phyloP scores from a whole-genome alignment of 2,888 invertebrate genomes.

The Amiota minor region DNA sequence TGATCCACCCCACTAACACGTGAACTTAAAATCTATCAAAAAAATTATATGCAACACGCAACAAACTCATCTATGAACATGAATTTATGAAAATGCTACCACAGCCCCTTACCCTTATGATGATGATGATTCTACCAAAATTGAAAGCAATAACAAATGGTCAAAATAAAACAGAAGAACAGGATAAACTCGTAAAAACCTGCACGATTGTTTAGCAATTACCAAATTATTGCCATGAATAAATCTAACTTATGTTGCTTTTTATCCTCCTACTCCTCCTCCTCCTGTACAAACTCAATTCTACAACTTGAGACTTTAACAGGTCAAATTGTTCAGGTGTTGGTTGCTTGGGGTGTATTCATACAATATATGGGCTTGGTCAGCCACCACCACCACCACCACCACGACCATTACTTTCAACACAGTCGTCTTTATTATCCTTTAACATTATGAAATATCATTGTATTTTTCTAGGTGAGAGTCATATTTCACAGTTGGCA shows the following conservation, averaged over 20 bases:
- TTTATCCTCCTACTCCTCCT: too few species aligned
- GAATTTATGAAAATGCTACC: background rate
- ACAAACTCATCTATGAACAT: constrained; percentile 44
- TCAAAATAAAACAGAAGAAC: constrained; percentile 21
- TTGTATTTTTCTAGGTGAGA: constrained; percentile 12
- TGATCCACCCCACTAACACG: too few species aligned
- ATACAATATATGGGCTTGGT: background rate
- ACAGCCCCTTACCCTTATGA: too few species aligned
- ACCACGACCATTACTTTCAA: background rate
- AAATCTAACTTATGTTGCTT: constrained; percentile 30
- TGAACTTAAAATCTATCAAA: constrained; percentile 39
- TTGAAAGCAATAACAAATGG: constrained; percentile 48
- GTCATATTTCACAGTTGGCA: constrained; percentile 55
- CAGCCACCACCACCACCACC: background rate
- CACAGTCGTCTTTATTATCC: too few species aligned
- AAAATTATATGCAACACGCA: constrained; percentile 62
- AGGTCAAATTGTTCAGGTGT: constrained; percentile 63
- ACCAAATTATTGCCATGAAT: constrained; percentile 66
- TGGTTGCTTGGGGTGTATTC: constrained; percentile 18
- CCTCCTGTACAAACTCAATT: too few species aligned
- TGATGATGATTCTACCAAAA: too few species aligned
- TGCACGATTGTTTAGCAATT: constrained; percentile 62
- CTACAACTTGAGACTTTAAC: constrained; percentile 32
- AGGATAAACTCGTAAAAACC: background rate
- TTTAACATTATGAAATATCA: too few species aligned